phyloP scores from a whole-genome alignment of 2,797 vertebrate genomes.

The Gymnoscopelus braueri region DNA sequence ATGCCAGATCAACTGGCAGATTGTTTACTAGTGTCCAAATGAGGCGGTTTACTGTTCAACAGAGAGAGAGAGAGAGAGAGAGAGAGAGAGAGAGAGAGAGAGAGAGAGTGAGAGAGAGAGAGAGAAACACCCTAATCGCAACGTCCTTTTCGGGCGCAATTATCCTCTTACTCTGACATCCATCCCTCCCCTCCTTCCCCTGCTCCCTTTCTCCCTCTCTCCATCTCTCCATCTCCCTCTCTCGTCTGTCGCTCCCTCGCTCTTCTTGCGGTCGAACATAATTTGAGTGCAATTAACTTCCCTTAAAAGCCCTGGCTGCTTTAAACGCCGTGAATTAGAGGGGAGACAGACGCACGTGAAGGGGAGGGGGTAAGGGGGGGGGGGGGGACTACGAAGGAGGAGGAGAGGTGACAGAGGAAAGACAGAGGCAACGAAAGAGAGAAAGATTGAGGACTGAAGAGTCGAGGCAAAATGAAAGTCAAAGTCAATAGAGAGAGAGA shows the following conservation, averaged over 20 bases:
- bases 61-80: background rate
- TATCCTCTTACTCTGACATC: constrained; percentile 81
- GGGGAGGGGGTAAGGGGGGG: constrained; percentile 45
- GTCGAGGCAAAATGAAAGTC: constrained; percentile 17
- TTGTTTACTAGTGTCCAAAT: constrained; percentile 71
- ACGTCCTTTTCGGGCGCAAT: constrained; percentile 80
- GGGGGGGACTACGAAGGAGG: constrained; percentile 42
- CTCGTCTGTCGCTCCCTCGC: constrained; percentile 70
- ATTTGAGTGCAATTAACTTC: constrained; percentile 90
- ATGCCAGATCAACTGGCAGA: constrained; percentile 71
- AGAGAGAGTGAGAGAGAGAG: constrained; percentile 23
- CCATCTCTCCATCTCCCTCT: constrained; percentile 23
- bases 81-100: constrained; percentile 62
- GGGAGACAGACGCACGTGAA: constrained; percentile 52
- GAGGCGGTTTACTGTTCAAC: constrained; percentile 55
- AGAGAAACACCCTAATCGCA: constrained; percentile 70
- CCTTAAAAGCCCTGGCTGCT: constrained; percentile 85
- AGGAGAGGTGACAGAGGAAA: constrained; percentile 43
- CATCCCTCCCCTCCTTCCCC: constrained; percentile 51
- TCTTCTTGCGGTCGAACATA: constrained; percentile 84
- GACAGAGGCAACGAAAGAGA: constrained; percentile 56
- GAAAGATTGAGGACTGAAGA: constrained; percentile 26
- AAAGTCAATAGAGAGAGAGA: constrained; percentile 21
- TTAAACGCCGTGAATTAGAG: constrained; percentile 84
- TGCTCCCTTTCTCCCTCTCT: constrained; percentile 41